Evolutionary conservation across 2,888 invertebrate species (phyloP), one percentile per base, ranked within the genome.

Genomic region (Chrysolina americana): DNA sequence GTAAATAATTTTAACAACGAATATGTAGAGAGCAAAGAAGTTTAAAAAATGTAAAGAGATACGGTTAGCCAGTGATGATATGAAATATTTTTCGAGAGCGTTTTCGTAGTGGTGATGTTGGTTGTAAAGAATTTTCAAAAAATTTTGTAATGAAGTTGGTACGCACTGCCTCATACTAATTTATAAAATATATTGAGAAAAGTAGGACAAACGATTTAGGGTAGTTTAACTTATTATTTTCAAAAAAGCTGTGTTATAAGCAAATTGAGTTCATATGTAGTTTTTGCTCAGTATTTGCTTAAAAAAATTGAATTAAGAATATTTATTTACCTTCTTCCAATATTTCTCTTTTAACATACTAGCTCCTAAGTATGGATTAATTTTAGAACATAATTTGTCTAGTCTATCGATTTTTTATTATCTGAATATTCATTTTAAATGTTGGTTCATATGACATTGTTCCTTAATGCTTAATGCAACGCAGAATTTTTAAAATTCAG

Each of bases 361-460:
- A 75, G 73, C 78, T 79, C 78, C 70, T 82, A 82, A 80, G 80
- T 78, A 82, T 80, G 82, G 81, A 79, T 82, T 82, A 83, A 81
- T 82, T 83, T 82, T 84, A 84, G 83, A 79, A 81, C 80, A 81
- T 85, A 83, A 83, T 84, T 85, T 84, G 85, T 85, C 85, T 85
- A 85, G 85, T 85, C 85, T 85, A 83, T 83, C 81, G 81, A 80
- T 82, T 82, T 83, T 83, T 82, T 81, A 81, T 83, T 80, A 80
- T 82, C 81, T 82, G 79, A 82, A 81, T 82, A 81, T 83, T 80
- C 78, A 74, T 79, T 80, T 83, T 82, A 80, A 81, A 79, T 81
- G 80, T 81, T 76, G 53, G 68, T 80, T 76, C 23, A 28, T 48
- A 81, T 81, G 81, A 80, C 80, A 79, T 82, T 83, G 84, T 84